Evolutionary conservation across 2,888 invertebrate genomes (phyloP), one percentile per base, ranked within the genome.

Genomic region (Zaprionus lineosus): DNA sequence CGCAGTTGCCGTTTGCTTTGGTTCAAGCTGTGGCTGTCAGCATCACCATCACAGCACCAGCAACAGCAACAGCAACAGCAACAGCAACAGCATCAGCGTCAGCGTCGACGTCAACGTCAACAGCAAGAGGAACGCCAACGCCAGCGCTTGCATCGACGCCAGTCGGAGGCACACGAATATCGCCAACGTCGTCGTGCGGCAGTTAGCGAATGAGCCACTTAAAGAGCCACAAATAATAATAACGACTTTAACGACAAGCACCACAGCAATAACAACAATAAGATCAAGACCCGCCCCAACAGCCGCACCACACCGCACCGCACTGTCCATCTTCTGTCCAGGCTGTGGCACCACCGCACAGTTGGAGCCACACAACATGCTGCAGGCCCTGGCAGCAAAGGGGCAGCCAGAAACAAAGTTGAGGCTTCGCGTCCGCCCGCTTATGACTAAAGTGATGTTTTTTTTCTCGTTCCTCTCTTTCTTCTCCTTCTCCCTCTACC

Each of bases 191-290:
- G 73, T 72, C 68, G 84, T 84, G 78, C 84, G n/a, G n/a, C 24
- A 86, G 86, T 81, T 85, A 81, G 81, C 84, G 86, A 86, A 86
- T 86, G 81, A 76, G 86, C 81, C 81, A 81, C 81, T 81, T 81
- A 81, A 81, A 81, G 81, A 84, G 86, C 86, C 81, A 81, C 86
- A 81, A 81, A 81, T 81, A 81, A 81, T 81, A 81, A 85, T 77
- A 83, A 83, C 85, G 71, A 83, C 84, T 77, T 75, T 77, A 79
- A 83, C 83, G 83, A 79, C 83, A 82, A 83, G 78, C 67, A 78
- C 70, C 69, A 70, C 60, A 76, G 60, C 59, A 67, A 58, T 52
- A 57, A 53, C 65, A 72, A 48, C 60, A 74, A 51, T 50, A 63
- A 69, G 56, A 64, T 59, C 64, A 60, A 34, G 46, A 39, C 48